These are phyloP conservation scores for crab-eating macaque (Macaca fascicularis) DNA, from an alignment of 2,113 vertebrate genomes.

Conservation along the genomic window T2T-MFA8v1.1 NC_088381.1:95122001-95122500, in stretches of 20 bases:
- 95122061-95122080: neutral
- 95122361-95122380: neutral
- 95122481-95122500: neutral
- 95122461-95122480: neutral
- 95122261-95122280: neutral
- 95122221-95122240: neutral
- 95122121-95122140: constrained; percentile 27
- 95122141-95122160: neutral
- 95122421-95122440: neutral
- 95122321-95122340: neutral
- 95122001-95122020: neutral
- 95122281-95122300: neutral
- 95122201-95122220: neutral
- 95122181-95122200: neutral
- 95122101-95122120: constrained; percentile 29
- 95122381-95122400: neutral
- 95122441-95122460: neutral
- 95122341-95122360: neutral
- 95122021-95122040: neutral
- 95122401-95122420: neutral
- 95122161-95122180: constrained; percentile 5
- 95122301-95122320: neutral
- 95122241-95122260: neutral
- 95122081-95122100: neutral
- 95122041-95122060: neutral